These are phyloP conservation scores for Manis crassicaudata DNA, from an alignment of 2,797 vertebrate genomes.

Conservation along the genomic window DNA sequence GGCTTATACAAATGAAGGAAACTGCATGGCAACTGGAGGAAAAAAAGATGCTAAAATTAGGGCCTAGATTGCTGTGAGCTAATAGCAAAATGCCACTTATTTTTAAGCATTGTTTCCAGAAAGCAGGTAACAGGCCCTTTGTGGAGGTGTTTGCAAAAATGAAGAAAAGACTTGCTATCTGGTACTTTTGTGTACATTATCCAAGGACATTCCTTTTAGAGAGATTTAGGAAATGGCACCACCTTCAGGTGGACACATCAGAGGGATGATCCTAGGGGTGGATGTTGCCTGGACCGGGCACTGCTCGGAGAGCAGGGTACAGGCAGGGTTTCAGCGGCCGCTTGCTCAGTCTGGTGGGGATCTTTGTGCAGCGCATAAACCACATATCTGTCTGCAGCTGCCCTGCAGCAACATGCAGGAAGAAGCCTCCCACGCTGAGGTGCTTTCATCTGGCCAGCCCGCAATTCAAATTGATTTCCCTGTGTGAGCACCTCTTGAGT, in stretches of 20 bases:
- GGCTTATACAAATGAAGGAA: not conserved
- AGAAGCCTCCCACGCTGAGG: not conserved
- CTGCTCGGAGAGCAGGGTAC: not conserved
- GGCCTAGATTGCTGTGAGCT: not conserved
- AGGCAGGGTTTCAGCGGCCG: too few relatives aligned
- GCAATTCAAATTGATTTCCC: not conserved
- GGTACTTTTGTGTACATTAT: not conserved
- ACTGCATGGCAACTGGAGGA: not conserved
- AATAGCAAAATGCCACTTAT: not conserved
- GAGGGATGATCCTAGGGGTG: not conserved
- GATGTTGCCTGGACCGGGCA: not conserved
- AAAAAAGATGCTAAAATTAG: not conserved
- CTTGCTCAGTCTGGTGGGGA: not conserved
- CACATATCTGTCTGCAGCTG: rapidly evolving
- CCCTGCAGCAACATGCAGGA: not conserved
- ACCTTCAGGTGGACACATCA: not conserved
- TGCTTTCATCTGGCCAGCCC: not conserved
- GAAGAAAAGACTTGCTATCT: not conserved
- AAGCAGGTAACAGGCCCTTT: not conserved
- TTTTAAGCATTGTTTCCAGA: not conserved
- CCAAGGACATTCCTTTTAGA: not conserved
- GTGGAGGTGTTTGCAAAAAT: not conserved
- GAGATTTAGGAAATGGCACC: not conserved
- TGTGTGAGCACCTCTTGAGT: not conserved
- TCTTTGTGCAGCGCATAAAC: not conserved